phyloP scores from a whole-genome alignment of 2,888 invertebrate species.

The Crossocerus cetratus region DNA sequence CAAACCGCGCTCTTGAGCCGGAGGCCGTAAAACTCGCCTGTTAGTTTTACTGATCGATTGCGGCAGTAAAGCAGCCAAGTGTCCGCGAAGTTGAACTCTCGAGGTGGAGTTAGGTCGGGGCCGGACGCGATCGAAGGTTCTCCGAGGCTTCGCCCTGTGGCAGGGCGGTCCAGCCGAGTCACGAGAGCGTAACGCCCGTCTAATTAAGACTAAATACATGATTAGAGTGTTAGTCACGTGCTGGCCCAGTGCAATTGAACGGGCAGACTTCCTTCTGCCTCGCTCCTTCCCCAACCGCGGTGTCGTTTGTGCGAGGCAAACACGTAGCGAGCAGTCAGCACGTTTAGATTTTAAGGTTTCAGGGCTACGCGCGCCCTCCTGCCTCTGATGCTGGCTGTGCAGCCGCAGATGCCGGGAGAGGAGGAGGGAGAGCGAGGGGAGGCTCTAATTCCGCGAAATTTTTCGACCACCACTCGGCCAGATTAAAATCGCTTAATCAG shows the following conservation, averaged over 20 bases:
- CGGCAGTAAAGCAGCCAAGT: no score
- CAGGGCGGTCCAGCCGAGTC: neutral
- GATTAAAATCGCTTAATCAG: no score
- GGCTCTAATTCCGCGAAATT: no score
- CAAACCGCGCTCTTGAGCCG: no score
- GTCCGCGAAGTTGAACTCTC: no score
- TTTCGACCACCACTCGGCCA: no score
- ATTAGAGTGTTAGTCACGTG: slow-evolving; percentile 74
- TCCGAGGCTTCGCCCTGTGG: neutral
- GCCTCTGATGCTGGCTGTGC: slow-evolving; percentile 15
- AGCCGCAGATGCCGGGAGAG: neutral
- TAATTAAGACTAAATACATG: slow-evolving; percentile 75
- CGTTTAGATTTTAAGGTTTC: slow-evolving; percentile 59
- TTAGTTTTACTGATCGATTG: no score
- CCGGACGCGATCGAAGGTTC: no score
- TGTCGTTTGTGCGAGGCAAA: slow-evolving; percentile 57
- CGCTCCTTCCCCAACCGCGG: slow-evolving; percentile 21
- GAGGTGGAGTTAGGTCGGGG: no score
- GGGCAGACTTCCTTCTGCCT: slow-evolving; percentile 57
- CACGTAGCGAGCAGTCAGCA: slow-evolving; percentile 69
- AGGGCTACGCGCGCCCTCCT: slow-evolving; percentile 15
- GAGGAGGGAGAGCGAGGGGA: no score
- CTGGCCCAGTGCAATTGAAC: slow-evolving; percentile 68
- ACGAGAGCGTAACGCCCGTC: slow-evolving; percentile 66
- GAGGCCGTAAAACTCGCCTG: no score